Evolutionary conservation across 2,113 vertebrate genomes (phyloP).

Genomic region (Petaurus breviceps): DNA sequence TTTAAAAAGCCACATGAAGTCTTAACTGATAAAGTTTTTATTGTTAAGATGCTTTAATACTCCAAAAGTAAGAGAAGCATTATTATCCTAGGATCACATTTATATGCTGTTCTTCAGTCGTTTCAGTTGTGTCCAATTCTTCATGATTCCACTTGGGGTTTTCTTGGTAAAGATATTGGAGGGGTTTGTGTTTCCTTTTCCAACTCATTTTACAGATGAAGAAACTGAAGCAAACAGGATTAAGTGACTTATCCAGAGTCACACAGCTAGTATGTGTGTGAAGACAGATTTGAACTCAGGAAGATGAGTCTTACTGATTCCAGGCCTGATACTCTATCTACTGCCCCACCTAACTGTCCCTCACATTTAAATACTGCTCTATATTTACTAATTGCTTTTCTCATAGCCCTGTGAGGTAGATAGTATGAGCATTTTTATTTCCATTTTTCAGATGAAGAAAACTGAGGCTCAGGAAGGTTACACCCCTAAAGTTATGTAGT

Average conservation of each 20-base stretch:
- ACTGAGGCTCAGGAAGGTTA: not conserved
- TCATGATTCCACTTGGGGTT: not conserved
- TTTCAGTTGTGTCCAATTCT: not conserved
- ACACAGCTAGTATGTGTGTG: not conserved
- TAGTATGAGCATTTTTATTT: not conserved
- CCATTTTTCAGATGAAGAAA: not conserved
- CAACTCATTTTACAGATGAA: not conserved
- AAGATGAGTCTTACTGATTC: not conserved
- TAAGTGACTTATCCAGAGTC: not conserved
- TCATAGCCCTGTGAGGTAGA: not conserved
- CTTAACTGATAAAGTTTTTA: not conserved
- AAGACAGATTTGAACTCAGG: no score
- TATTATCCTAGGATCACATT: not conserved
- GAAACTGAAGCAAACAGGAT: not conserved
- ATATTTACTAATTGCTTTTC: not conserved
- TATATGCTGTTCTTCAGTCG: not conserved
- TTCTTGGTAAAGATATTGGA: not conserved
- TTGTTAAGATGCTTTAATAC: not conserved
- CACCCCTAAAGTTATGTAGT: not conserved
- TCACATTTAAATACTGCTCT: not conserved
- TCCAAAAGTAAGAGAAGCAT: not conserved
- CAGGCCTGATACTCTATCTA: not conserved
- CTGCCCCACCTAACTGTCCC: not conserved
- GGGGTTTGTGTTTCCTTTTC: not conserved
- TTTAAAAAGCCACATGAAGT: not conserved